Base-by-base conservation (phyloP, 2,797 vertebrate species). In the Craterocephalus amniculus region DNA sequence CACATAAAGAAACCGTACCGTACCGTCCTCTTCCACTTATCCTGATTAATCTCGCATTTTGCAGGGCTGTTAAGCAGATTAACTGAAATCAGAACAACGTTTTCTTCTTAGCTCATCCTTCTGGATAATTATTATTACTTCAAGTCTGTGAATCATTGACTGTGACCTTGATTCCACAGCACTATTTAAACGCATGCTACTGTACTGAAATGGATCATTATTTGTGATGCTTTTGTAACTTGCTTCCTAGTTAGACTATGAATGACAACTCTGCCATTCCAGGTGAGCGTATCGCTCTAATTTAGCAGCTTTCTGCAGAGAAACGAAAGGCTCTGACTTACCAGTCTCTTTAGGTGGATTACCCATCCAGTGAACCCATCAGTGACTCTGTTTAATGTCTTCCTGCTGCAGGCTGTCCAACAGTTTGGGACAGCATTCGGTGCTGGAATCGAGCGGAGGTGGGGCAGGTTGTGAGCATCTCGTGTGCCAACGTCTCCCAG, bases 371-470 rank as follows among this genome's bases (percentile, higher is more conserved):
- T 2, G 18, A 48, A 48, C 45, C 22, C 16, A 26, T 32, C 20
- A 36, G 11, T 14, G 35, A 5, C 11, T n/a, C 32, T 51, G 65
- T 0, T 70, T 20, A 43, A 20, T 43, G 40, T 43, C 13, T 64
- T 57, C 18, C 54, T 14, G 36, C 63, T 60, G 51, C 86, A 95
- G 94, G 91, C 18, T 95, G 94, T 78, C 89, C 74, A 0, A 94
- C 94, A 0, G 18, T 59, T 4, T 94, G 93, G 93, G 93, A 94
- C 20, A 72, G 87, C 0, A 83, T 95, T 3, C 81, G 80, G 3
- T 95, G 94, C 85, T 95, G 94, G 94, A 36, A 54, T 24, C 83
- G 74, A 5, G 91, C 89, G 0, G 89, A 92, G 35, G 90, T 91
- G 58, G 94, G 93, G 7, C 87, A 92, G 79, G 87, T 93, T 76